Evolutionary conservation across 2,888 invertebrate species (phyloP).

Genomic region (Noctuana brunneofusca): DNA sequence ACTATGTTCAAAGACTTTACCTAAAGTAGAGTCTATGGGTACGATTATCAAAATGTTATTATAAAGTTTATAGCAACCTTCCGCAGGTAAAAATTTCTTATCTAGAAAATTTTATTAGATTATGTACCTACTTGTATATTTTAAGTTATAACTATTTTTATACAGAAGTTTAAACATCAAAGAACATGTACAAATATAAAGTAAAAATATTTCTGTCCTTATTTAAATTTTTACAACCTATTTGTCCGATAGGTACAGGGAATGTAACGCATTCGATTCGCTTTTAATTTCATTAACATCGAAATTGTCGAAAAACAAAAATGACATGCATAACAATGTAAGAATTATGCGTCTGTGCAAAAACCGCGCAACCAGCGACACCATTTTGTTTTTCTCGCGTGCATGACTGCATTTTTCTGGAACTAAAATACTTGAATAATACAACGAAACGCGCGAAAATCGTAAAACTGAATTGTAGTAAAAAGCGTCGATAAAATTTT

Average conservation of each 20-base stretch:
- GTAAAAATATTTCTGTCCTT: background rate
- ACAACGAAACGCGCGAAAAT: constrained; percentile 18
- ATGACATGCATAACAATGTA: constrained; percentile 16
- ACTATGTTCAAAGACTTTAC: too few relatives aligned
- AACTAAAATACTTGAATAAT: constrained; percentile 21
- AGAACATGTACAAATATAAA: background rate
- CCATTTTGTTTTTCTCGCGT: constrained; percentile 18
- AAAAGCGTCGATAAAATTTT: constrained; percentile 3
- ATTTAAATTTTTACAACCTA: constrained; percentile 24
- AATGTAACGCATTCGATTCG: constrained; percentile 19
- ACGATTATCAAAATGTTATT: too few relatives aligned
- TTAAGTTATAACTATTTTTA: background rate
- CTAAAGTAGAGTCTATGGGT: too few relatives aligned
- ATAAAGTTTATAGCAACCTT: too few relatives aligned
- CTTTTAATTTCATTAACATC: constrained; percentile 30
- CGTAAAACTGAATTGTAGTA: constrained; percentile 27
- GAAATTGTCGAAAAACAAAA: constrained; percentile 22
- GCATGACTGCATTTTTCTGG: constrained; percentile 19
- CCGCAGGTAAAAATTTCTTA: too few relatives aligned
- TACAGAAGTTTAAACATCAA: background rate
- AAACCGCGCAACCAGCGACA: constrained; percentile 22
- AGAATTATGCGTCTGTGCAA: constrained; percentile 32
- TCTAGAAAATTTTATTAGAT: too few relatives aligned
- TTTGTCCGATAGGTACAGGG: constrained; percentile 3
- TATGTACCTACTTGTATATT: too few relatives aligned